Percentiles rank a stretch among this genome's conserved stretches.
Evolutionary conservation across 2,888 invertebrate species (phyloP).

Genomic region (Andrena fulva): DNA sequence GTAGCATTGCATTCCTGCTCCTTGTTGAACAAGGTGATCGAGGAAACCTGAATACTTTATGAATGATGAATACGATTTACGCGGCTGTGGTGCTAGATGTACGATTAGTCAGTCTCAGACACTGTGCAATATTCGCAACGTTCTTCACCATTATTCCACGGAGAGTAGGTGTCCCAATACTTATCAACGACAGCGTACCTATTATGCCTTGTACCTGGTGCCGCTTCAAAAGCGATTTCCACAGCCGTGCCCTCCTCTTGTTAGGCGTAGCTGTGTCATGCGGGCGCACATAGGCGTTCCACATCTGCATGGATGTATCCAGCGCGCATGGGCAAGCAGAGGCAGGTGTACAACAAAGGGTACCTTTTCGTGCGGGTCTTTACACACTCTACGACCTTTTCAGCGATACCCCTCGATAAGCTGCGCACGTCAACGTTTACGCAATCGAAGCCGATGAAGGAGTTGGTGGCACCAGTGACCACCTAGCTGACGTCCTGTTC

Average conservation of each 20-base stretch:
- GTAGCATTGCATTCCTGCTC: no score
- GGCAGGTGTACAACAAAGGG: slow-evolving; percentile 68
- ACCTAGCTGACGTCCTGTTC: slow-evolving; percentile 15
- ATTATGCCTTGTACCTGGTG: no score
- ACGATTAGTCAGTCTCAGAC: no score
- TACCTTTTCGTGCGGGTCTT: slow-evolving; percentile 66
- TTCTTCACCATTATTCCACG: no score
- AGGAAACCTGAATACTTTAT: no score
- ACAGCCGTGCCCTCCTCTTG: not conserved
- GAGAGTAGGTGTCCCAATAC: no score
- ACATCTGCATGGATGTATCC: slow-evolving; percentile 39
- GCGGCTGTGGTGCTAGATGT: no score
- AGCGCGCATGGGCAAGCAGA: slow-evolving; percentile 11
- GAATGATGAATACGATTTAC: no score
- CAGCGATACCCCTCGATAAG: slow-evolving; percentile 50
- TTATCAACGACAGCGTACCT: no score
- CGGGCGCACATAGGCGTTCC: slow-evolving; percentile 33
- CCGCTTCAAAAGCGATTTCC: not conserved
- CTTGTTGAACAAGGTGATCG: no score
- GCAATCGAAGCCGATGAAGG: slow-evolving; percentile 45
- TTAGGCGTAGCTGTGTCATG: slow-evolving; percentile 26
- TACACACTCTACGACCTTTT: slow-evolving; percentile 50
- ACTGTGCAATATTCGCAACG: no score
- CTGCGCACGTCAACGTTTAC: slow-evolving; percentile 47
- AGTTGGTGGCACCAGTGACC: slow-evolving; percentile 4